phyloP scores from a whole-genome alignment of 2,797 vertebrate genomes.

The Chaenodraco wilsoni region DNA sequence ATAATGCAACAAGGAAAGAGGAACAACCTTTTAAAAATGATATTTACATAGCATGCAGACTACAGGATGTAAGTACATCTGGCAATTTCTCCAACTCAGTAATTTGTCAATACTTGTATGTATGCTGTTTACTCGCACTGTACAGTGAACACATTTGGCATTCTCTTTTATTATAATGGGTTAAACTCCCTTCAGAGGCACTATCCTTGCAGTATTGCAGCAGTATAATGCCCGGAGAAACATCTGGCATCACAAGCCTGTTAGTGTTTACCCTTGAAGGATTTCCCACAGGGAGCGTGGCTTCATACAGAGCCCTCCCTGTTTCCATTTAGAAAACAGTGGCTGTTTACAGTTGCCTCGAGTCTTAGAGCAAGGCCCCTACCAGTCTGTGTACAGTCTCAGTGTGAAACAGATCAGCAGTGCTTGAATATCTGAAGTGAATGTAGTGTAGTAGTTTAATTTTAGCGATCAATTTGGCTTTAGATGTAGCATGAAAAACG shows the following conservation, averaged over 20 bases:
- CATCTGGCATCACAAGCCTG: slow-evolving; percentile 60
- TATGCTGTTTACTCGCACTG: neutral
- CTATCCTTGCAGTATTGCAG: neutral
- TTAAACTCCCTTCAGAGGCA: neutral
- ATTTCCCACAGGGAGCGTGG: slow-evolving; percentile 40
- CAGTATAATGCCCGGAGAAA: slow-evolving; percentile 30
- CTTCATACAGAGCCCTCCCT: slow-evolving; percentile 54
- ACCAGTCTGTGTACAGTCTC: slow-evolving; percentile 1
- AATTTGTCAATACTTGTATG: neutral
- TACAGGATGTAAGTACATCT: neutral
- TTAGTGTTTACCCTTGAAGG: slow-evolving; percentile 33
- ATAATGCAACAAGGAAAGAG: neutral
- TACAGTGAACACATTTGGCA: neutral
- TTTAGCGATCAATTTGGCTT: neutral
- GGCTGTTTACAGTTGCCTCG: slow-evolving; percentile 42
- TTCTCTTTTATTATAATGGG: neutral
- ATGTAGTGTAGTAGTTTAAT: neutral
- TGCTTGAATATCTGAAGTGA: slow-evolving; percentile 7
- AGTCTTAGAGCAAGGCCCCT: slow-evolving; percentile 11
- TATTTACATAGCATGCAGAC: neutral
- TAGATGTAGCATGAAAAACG: neutral
- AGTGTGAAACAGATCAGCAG: neutral
- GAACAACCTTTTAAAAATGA: neutral
- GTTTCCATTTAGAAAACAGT: slow-evolving; percentile 42
- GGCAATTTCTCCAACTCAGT: neutral